Evolutionary conservation across 2,113 vertebrate species (phyloP).

Genomic region (Melanerpes formicivorus): DNA sequence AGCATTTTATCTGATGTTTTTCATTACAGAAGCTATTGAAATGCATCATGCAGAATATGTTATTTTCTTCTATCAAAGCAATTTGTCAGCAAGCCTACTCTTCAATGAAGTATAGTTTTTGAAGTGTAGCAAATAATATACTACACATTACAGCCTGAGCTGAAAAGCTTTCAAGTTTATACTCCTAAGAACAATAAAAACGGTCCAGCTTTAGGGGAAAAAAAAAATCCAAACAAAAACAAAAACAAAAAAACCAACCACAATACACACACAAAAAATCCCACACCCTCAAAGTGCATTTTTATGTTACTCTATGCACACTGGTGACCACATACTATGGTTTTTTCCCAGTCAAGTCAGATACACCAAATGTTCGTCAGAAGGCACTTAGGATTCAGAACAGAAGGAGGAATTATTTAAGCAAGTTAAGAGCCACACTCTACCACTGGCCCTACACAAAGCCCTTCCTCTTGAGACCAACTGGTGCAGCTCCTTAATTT

Average conservation of each 20-base stretch:
- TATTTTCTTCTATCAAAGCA: conserved; percentile 44
- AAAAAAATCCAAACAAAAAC: neutral
- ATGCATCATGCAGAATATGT: neutral
- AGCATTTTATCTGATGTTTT: conserved; percentile 29
- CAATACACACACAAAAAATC: too few relatives aligned
- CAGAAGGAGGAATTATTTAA: neutral
- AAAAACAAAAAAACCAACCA: neutral
- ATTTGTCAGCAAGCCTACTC: conserved; percentile 55
- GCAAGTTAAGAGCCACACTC: neutral
- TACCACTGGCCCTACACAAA: neutral
- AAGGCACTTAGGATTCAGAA: neutral
- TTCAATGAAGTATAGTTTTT: conserved; percentile 6
- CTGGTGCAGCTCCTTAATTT: conserved; percentile 43
- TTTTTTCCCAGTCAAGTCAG: neutral
- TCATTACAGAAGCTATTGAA: conserved; percentile 49
- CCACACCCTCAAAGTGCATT: neutral
- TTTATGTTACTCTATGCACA: neutral
- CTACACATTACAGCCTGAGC: neutral
- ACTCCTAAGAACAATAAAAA: conserved; percentile 14
- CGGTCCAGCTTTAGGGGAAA: neutral
- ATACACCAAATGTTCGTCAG: neutral
- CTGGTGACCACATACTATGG: neutral
- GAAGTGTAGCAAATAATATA: conserved; percentile 1
- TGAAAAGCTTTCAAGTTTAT: neutral
- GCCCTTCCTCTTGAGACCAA: neutral